Evolutionary conservation across 2,888 invertebrate genomes (phyloP).

Genomic region (Cephonodes hylas): DNA sequence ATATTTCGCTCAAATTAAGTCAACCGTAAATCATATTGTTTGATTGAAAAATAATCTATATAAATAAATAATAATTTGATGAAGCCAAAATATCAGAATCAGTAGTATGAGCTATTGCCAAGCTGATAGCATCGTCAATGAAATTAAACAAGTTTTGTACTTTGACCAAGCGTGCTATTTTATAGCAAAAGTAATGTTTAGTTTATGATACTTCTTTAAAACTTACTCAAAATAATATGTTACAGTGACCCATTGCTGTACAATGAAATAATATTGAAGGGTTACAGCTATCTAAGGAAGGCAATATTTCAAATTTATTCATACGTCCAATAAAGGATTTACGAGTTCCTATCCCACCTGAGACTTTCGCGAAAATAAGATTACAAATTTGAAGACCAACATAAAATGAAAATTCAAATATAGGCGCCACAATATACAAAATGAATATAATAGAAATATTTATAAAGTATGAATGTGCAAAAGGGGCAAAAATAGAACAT

Average conservation of each 20-base stretch:
- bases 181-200: too few species aligned
- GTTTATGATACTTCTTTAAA: background rate
- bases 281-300: background rate
- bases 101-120: too few species aligned
- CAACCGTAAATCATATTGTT: too few species aligned
- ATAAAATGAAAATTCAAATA: conserved; percentile 9
- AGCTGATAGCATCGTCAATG: too few species aligned
- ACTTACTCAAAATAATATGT: background rate
- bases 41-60: too few species aligned
- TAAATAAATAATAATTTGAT: too few species aligned
- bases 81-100: too few species aligned
- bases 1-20: too few species aligned
- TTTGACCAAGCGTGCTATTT: too few species aligned
- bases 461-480: too few species aligned
- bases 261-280: background rate
- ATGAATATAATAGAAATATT: background rate
- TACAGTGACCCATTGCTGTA: background rate
- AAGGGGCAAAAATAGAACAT: too few species aligned
- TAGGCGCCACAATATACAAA: background rate
- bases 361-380: conserved; percentile 21
- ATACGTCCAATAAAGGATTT: conserved; percentile 36
- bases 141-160: background rate
- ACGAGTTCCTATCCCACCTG: conserved; percentile 33
- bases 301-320: background rate
- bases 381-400: conserved; percentile 23